A percentile compares a stretch with the other conserved stretches of the same genome.
These are phyloP conservation scores for Botia almorhae DNA, from an alignment of 2,797 vertebrate genomes.

Conservation along the genomic window DNA sequence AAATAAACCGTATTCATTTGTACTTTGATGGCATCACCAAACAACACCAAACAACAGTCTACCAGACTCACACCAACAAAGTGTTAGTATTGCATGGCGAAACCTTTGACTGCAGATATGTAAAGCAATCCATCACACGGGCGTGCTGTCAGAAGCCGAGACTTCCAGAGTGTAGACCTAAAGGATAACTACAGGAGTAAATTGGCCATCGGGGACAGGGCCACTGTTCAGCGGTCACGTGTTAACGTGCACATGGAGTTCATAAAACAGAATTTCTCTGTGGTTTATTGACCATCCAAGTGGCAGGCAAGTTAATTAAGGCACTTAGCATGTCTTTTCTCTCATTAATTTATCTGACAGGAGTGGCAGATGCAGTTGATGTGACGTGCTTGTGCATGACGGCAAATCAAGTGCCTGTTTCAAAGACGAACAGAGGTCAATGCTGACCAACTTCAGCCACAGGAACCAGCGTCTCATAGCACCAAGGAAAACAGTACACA, in stretches of 20 bases:
- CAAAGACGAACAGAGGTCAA: slow-evolving; percentile 77
- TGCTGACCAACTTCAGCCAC: slow-evolving; percentile 72
- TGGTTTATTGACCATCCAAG: slow-evolving; percentile 11
- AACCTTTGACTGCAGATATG: not conserved
- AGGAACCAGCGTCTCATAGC: slow-evolving; percentile 61
- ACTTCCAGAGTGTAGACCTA: not conserved
- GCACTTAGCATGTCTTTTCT: slow-evolving; percentile 12
- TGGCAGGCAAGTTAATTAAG: slow-evolving; percentile 4
- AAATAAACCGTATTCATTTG: not conserved
- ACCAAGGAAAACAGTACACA: slow-evolving; percentile 66
- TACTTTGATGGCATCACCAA: not conserved
- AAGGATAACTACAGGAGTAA: not conserved
- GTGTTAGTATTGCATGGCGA: too few species aligned
- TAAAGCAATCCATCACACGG: not conserved
- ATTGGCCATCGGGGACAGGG: not conserved
- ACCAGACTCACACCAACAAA: too few species aligned
- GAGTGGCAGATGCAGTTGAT: slow-evolving; percentile 81
- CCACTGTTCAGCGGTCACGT: not conserved
- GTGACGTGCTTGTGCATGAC: slow-evolving; percentile 77
- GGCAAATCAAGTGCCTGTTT: slow-evolving; percentile 70
- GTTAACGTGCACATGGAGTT: not conserved
- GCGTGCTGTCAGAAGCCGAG: not conserved
- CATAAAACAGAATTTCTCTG: slow-evolving; percentile 7
- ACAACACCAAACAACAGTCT: too few species aligned
- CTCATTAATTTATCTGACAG: slow-evolving; percentile 59